A percentile compares a stretch with the other conserved stretches of the same genome.
Evolutionary conservation across 2,888 invertebrate species (phyloP).

Genomic region (Drosophila neonasuta): DNA sequence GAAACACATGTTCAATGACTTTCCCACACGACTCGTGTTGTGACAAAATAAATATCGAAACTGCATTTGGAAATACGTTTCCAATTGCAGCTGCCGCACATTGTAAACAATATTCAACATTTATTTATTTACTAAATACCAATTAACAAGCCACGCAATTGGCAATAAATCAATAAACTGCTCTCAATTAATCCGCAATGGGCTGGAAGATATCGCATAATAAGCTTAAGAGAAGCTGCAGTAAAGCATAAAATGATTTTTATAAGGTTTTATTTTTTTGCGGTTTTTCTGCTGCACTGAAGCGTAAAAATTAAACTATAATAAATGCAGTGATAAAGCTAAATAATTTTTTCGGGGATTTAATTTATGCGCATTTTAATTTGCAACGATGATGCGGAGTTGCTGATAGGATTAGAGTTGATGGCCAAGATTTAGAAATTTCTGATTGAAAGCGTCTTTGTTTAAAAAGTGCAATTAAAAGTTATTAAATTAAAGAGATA

Average conservation of each 20-base stretch:
- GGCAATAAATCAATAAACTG: slow-evolving; percentile 3
- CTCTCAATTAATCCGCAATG: slow-evolving; percentile 4
- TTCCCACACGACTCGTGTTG: neutral
- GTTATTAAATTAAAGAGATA: too few relatives aligned
- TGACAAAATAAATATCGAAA: slow-evolving; percentile 55
- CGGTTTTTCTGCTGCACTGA: neutral
- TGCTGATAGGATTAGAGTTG: too few relatives aligned
- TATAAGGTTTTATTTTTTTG: neutral
- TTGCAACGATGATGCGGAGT: neutral
- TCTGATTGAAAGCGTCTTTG: too few relatives aligned
- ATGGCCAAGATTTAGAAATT: too few relatives aligned
- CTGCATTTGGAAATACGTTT: slow-evolving; percentile 31
- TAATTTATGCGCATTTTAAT: slow-evolving; percentile 1
- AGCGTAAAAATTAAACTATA: neutral
- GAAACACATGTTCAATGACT: slow-evolving; percentile 2
- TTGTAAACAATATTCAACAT: slow-evolving; percentile 3
- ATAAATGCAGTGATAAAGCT: neutral
- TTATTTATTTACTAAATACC: slow-evolving; percentile 19
- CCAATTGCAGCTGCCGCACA: slow-evolving; percentile 11
- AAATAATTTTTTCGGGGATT: neutral
- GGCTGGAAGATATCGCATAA: neutral
- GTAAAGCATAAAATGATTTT: neutral
- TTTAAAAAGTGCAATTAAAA: too few relatives aligned
- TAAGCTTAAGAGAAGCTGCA: neutral
- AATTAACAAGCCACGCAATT: slow-evolving; percentile 1